Percentiles rank a stretch among this genome's conserved stretches.
phyloP scores from a whole-genome alignment of 1,140 invertebrate species.

The Trichonephila clavipes region DNA sequence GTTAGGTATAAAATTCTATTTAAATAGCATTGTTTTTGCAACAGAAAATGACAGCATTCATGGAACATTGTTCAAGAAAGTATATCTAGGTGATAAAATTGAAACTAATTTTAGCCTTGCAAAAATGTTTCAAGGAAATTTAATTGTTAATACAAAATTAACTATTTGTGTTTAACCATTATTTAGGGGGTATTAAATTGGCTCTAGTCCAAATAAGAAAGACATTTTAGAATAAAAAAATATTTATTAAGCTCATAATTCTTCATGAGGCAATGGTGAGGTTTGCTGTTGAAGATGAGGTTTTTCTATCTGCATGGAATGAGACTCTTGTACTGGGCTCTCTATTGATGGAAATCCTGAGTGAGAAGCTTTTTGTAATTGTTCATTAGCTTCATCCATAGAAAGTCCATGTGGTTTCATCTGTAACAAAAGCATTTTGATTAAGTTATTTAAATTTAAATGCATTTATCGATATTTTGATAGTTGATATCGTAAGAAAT shows the following conservation, averaged over 20 bases:
- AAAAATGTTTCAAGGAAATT: no score
- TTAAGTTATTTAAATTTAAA: not conserved
- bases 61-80: no score
- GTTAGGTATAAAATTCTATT: no score
- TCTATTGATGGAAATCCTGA: slow-evolving; percentile 3
- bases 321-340: not conserved
- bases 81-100: no score
- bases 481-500: no score
- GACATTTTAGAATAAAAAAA: not conserved
- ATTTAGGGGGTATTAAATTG: no score
- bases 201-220: not conserved
- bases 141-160: no score
- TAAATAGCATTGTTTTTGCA: no score
- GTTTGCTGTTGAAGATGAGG: not conserved
- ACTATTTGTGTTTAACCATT: no score
- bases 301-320: slow-evolving; percentile 10
- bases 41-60: no score
- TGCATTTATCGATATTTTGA: no score
- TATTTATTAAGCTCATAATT: slow-evolving; percentile 36
- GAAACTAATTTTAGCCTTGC: no score
- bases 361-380: slow-evolving; percentile 18
- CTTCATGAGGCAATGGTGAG: slow-evolving; percentile 63
- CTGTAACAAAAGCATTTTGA: slow-evolving; percentile 17
- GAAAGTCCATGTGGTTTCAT: slow-evolving; percentile 74
- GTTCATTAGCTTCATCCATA: slow-evolving; percentile 41